These are phyloP conservation scores for Prunella himalayana DNA, from an alignment of 2,113 vertebrate genomes.

Conservation along the genomic window DNA sequence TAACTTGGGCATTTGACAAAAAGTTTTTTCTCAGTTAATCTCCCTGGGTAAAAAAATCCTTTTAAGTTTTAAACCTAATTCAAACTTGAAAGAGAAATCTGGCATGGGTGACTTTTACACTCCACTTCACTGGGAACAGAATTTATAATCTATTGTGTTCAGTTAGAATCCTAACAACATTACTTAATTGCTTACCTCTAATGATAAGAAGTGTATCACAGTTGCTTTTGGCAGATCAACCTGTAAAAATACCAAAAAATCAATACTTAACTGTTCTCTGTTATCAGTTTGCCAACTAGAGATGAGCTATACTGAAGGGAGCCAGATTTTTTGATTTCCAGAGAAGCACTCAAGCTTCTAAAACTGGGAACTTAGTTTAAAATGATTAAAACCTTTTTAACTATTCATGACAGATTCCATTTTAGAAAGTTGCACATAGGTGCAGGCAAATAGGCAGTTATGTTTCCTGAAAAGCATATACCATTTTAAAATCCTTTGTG, in stretches of 20 bases:
- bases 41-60: background rate
- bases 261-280: background rate
- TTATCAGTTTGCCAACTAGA: background rate
- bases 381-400: background rate
- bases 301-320: background rate
- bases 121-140: background rate
- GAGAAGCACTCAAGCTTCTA: background rate
- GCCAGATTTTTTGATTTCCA: background rate
- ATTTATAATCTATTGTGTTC: background rate
- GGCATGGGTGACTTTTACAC: background rate
- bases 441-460: background rate
- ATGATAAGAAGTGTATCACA: constrained; percentile 87
- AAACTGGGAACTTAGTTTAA: background rate
- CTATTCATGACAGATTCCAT: background rate
- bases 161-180: background rate
- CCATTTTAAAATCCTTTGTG: background rate
- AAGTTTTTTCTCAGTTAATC: background rate
- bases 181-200: constrained; percentile 82
- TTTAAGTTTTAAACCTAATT: background rate
- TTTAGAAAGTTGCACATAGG: background rate
- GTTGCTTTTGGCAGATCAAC: constrained; percentile 95
- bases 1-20: background rate
- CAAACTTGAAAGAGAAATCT: background rate
- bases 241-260: constrained; percentile 67
- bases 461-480: background rate